These are phyloP conservation scores for Olivierus martensii DNA, from an alignment of 1,140 invertebrate genomes.

Conservation along the genomic window DNA sequence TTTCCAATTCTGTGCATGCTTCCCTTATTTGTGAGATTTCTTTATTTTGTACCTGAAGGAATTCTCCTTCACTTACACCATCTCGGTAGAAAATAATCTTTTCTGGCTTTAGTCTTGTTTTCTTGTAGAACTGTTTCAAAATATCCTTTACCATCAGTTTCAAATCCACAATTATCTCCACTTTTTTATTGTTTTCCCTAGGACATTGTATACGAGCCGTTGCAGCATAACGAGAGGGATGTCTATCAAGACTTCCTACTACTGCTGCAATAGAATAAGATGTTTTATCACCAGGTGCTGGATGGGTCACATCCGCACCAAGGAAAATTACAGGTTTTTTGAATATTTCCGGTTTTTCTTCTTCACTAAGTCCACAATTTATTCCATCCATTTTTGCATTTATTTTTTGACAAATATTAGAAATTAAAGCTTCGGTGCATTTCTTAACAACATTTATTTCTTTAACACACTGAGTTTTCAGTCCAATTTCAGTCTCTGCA, in stretches of 20 bases:
- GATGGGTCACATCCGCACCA: conserved; percentile 81
- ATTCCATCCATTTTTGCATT: conserved; percentile 70
- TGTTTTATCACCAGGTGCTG: conserved; percentile 44
- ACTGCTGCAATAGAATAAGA: conserved; percentile 71
- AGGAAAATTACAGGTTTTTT: conserved; percentile 33
- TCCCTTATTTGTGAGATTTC: conserved; percentile 18
- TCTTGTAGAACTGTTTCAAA: conserved; percentile 23
- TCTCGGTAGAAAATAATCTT: conserved; percentile 34
- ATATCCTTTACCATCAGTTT: conserved; percentile 49
- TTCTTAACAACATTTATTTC: conserved; percentile 33
- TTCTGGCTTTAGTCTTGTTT: conserved; percentile 20
- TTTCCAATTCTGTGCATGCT: conserved; percentile 30
- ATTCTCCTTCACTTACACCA: conserved; percentile 35
- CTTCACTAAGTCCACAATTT: conserved; percentile 34
- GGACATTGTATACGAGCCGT: conserved; percentile 11
- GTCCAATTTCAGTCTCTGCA: conserved; percentile 53
- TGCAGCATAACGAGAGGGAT: conserved; percentile 13
- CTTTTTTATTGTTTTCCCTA: conserved; percentile 12
- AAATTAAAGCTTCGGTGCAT: conserved; percentile 16
- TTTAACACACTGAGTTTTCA: conserved; percentile 73
- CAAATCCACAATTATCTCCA: conserved; percentile 36
- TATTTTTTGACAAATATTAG: conserved; percentile 45
- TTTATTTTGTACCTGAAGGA: conserved; percentile 23
- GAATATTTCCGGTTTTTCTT: no score
- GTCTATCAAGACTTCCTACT: conserved; percentile 16